These are phyloP conservation scores for Moxostoma hubbsi DNA, from an alignment of 2,797 vertebrate genomes.

Conservation along the genomic window DNA sequence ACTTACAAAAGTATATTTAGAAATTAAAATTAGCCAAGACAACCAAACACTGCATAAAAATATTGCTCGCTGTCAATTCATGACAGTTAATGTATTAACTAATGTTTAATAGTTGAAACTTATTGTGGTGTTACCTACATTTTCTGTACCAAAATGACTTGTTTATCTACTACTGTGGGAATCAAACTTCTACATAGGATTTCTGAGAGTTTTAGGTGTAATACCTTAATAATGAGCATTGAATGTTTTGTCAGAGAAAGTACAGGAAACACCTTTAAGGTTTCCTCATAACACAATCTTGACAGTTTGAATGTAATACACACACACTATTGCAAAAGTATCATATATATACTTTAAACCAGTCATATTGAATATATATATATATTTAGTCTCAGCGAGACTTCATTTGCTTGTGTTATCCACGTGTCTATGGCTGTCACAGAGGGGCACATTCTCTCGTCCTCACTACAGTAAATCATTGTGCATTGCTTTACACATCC, in stretches of 20 bases:
- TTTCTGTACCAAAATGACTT: too few relatives aligned
- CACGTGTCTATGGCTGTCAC: constrained; percentile 61
- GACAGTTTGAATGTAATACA: not conserved
- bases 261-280: not conserved
- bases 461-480: constrained; percentile 60
- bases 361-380: too few relatives aligned
- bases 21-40: too few relatives aligned
- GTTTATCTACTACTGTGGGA: not conserved
- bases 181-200: not conserved
- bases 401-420: not conserved
- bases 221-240: constrained; percentile 10
- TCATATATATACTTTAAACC: too few relatives aligned
- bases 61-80: too few relatives aligned
- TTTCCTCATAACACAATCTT: not conserved
- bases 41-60: too few relatives aligned
- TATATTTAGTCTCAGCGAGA: not conserved
- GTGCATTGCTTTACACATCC: constrained; percentile 59
- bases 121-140: too few relatives aligned
- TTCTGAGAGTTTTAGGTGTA: constrained; percentile 23
- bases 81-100: too few relatives aligned
- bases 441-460: constrained; percentile 53
- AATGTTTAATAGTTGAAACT: too few relatives aligned
- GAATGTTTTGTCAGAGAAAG: not conserved
- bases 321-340: not conserved
- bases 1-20: too few relatives aligned